These are phyloP conservation scores for Scaptomyza graminum DNA, from an alignment of 1,140 invertebrate genomes.

Conservation along the genomic window DNA sequence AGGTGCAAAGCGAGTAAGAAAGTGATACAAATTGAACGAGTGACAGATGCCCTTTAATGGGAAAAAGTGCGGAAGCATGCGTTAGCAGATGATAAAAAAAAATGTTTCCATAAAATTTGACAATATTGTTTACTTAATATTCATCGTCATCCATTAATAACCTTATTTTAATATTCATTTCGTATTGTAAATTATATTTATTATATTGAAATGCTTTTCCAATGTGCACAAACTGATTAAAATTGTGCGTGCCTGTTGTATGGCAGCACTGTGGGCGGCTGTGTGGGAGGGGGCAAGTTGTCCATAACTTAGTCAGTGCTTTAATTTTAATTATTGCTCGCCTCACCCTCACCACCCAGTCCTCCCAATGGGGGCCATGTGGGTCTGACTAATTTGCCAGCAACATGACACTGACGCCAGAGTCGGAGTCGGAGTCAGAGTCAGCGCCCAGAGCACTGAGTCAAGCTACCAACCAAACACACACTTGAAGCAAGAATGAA, in stretches of 20 bases:
- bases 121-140: too few species aligned
- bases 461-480: conserved; percentile 2
- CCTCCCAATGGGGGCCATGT: conserved; percentile 1
- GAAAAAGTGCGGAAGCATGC: too few species aligned
- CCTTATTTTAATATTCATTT: too few species aligned
- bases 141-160: too few species aligned
- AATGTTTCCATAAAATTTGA: neutral
- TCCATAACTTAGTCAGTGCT: conserved; percentile 70
- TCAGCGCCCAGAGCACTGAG: neutral
- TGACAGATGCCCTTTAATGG: neutral
- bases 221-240: neutral
- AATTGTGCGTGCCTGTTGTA: conserved; percentile 35
- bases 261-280: neutral
- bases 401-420: conserved; percentile 69
- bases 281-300: conserved; percentile 17
- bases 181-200: too few species aligned
- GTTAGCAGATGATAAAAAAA: neutral
- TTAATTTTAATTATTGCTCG: conserved; percentile 75
- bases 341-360: neutral
- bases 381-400: conserved; percentile 74
- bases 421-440: conserved; percentile 21
- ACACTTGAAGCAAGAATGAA: conserved; percentile 13
- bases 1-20: conserved; percentile 42
- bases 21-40: neutral
- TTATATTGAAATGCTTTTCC: too few species aligned